Conservation (phyloP, 2,113 vertebrate species). For the Cichladusa arquata region DNA sequence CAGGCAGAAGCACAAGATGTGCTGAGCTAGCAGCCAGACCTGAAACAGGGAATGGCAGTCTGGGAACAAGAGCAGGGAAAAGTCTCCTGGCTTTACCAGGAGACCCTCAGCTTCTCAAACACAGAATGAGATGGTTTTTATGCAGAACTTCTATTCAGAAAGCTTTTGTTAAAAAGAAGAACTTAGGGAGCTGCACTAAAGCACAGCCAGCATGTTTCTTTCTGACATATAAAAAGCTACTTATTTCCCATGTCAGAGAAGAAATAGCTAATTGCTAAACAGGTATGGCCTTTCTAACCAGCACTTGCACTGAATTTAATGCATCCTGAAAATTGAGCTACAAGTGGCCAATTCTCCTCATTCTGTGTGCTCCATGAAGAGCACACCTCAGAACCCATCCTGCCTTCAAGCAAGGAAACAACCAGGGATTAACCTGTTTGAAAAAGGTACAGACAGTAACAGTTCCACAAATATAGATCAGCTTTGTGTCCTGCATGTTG, state of each 20-base stretch:
- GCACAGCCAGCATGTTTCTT: neutral
- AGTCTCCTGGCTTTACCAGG: neutral
- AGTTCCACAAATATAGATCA: neutral
- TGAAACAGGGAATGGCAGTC: neutral
- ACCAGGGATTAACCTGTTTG: neutral
- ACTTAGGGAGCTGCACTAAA: neutral
- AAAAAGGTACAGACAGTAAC: neutral
- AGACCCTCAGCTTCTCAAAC: neutral
- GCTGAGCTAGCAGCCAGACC: neutral
- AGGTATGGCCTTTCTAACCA: neutral
- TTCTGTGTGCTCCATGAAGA: neutral
- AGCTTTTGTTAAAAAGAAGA: neutral
- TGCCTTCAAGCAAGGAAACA: neutral
- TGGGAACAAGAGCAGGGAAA: neutral
- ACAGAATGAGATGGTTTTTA: neutral
- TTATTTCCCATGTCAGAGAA: neutral
- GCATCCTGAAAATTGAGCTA: neutral
- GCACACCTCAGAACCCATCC: neutral
- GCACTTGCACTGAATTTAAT: neutral
- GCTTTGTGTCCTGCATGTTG: neutral
- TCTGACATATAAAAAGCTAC: neutral
- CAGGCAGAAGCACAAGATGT: accelerated
- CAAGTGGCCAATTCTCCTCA: neutral
- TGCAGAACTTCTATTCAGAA: neutral
- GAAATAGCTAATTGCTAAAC: neutral